Evolutionary conservation across 2,113 vertebrate genomes (phyloP).

Genomic region (Myiozetetes cayanensis): DNA sequence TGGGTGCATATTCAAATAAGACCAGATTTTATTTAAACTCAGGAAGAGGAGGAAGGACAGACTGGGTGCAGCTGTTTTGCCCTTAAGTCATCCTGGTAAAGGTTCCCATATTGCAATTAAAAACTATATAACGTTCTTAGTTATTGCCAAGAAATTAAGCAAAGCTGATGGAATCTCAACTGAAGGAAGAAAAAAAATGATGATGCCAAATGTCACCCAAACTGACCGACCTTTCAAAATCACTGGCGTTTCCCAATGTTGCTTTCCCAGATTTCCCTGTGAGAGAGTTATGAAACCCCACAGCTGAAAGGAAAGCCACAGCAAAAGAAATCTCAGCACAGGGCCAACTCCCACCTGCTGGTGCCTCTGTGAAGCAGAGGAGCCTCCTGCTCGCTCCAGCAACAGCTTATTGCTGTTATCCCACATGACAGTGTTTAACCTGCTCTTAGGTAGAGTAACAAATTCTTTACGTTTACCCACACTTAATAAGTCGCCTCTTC

Average conservation of each 20-base stretch:
- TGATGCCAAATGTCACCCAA: slow-evolving; percentile 5
- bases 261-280: neutral
- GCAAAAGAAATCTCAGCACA: neutral
- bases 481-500: neutral
- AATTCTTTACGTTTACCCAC: neutral
- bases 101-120: neutral
- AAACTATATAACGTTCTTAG: neutral
- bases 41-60: slow-evolving; percentile 1
- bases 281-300: neutral
- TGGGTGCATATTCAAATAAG: slow-evolving; percentile 23
- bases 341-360: neutral
- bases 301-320: neutral
- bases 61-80: slow-evolving; percentile 30
- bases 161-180: neutral
- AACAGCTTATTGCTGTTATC: neutral
- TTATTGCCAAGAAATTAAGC: neutral
- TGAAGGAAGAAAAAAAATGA: neutral
- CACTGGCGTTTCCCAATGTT: neutral
- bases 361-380: neutral
- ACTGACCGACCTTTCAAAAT: slow-evolving; percentile 22
- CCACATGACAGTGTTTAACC: neutral
- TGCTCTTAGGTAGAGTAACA: neutral
- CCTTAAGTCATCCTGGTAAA: slow-evolving; percentile 22
- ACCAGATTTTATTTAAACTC: slow-evolving; percentile 18
- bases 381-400: neutral